Evolutionary conservation across 2,888 invertebrate genomes (phyloP), one percentile per base, ranked within the genome.

Genomic region (Agriotes lineatus): DNA sequence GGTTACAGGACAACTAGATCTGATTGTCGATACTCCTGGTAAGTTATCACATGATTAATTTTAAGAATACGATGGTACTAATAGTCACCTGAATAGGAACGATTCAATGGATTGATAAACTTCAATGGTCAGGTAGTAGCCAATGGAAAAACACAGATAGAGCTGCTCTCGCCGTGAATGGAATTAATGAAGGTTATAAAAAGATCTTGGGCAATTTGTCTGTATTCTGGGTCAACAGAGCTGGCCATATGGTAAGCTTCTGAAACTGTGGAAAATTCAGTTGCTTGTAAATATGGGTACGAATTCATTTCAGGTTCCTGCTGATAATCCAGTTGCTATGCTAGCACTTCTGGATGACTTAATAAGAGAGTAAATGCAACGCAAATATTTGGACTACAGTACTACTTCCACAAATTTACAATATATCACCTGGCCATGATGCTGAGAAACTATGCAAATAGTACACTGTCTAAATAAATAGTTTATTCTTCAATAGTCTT

Each of bases 11-110:
- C 94, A 95, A 78, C 85, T 95, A 72, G 96, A 96, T 83, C 87
- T 95, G 20, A 95, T 96, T 77, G 94, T 94, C 69, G 91, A 92
- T 75, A 94, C 94, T 14, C 89, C 93, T 73, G 95, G 94, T 89
- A 58, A n/a, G n/a, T n/a, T n/a, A n/a, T n/a, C n/a, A n/a, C n/a
- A n/a, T n/a, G n/a, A n/a, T n/a, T n/a, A n/a, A n/a, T n/a, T n/a
- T n/a, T n/a, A n/a, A n/a, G n/a, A n/a, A n/a, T n/a, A n/a, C n/a
- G n/a, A n/a, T n/a, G n/a, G n/a, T n/a, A n/a, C n/a, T n/a, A n/a
- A n/a, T n/a, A n/a, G n/a, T n/a, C n/a, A n/a, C n/a, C n/a, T n/a
- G n/a, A n/a, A n/a, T 10, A 72, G 75, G 77, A 76, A 79, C 77
- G 4, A 72, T 79, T 6, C 59, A 72, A 50, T 96, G 95, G 95